Evolutionary conservation across 2,888 invertebrate species (phyloP).

Genomic region (Bembecia ichneumoniformis): DNA sequence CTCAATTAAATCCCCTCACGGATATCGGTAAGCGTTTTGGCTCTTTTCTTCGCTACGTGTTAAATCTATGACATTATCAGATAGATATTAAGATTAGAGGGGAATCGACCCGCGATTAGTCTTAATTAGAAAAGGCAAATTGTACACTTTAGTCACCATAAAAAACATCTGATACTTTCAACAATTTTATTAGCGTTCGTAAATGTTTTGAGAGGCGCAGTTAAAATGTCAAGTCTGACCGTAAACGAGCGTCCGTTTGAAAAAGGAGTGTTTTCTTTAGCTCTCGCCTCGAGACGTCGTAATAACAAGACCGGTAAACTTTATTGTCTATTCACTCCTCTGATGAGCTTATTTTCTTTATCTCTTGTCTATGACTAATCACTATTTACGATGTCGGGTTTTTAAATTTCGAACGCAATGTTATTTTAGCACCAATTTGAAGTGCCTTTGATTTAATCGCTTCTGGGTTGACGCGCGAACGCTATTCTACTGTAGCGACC

Average conservation of each 20-base stretch:
- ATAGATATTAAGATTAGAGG: neutral
- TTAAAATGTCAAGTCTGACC: constrained; percentile 66
- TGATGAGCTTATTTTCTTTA: constrained; percentile 64
- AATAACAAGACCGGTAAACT: constrained; percentile 52
- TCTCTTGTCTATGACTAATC: constrained; percentile 52
- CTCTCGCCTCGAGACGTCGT: constrained; percentile 35
- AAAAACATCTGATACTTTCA: constrained; percentile 55
- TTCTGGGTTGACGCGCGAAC: constrained; percentile 21
- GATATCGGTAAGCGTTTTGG: neutral
- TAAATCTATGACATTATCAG: neutral
- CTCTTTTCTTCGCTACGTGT: neutral
- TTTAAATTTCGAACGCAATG: constrained; percentile 28
- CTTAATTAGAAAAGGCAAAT: constrained; percentile 30
- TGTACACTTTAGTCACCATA: constrained; percentile 34
- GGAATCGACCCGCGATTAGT: constrained; percentile 23
- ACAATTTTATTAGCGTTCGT: constrained; percentile 56
- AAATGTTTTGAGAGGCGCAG: constrained; percentile 57
- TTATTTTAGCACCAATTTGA: constrained; percentile 43
- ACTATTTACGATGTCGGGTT: constrained; percentile 37
- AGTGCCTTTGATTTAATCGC: constrained; percentile 27
- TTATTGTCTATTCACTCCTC: constrained; percentile 58
- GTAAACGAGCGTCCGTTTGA: constrained; percentile 58
- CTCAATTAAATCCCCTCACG: constrained; percentile 18
- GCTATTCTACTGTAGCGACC: constrained; percentile 24
- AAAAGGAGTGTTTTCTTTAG: constrained; percentile 65